phyloP scores from a whole-genome alignment of 2,888 invertebrate genomes.

The Biston stratarius region DNA sequence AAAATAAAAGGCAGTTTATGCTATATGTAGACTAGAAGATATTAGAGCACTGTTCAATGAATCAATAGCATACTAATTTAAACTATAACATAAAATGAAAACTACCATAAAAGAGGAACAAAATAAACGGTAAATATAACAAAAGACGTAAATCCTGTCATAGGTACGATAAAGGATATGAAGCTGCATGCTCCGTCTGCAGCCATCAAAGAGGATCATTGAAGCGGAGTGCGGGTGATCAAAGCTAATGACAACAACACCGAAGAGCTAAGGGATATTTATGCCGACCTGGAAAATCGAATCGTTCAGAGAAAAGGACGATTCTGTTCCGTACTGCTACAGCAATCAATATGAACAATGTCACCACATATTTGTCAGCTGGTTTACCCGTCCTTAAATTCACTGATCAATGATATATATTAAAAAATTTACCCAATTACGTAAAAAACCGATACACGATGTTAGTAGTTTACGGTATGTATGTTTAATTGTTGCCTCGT shows the following conservation, averaged over 20 bases:
- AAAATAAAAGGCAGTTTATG: too few species aligned
- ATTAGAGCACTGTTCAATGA: too few species aligned
- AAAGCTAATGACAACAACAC: neutral
- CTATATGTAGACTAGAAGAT: too few species aligned
- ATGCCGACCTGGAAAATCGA: slow-evolving; percentile 1
- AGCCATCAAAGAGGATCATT: slow-evolving; percentile 5
- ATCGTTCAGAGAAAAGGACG: neutral
- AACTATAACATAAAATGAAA: neutral
- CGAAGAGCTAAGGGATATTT: neutral
- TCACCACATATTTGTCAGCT: neutral
- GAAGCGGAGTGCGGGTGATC: slow-evolving; percentile 4
- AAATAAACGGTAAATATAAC: neutral
- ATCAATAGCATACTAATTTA: too few species aligned
- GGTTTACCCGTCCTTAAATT: neutral
- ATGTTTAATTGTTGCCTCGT: too few species aligned
- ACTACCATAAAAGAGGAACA: neutral
- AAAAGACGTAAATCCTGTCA: neutral
- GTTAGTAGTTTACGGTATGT: too few species aligned
- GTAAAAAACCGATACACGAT: too few species aligned
- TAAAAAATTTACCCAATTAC: too few species aligned
- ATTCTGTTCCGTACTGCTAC: neutral
- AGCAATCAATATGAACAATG: neutral
- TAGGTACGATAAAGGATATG: neutral
- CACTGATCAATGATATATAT: too few species aligned
- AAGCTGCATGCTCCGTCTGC: slow-evolving; percentile 1